A percentile compares a stretch with the other conserved stretches of the same genome.
These are phyloP conservation scores for Ceratosolen solmsi DNA, from an alignment of 1,140 invertebrate species.

Conservation along the genomic window DNA sequence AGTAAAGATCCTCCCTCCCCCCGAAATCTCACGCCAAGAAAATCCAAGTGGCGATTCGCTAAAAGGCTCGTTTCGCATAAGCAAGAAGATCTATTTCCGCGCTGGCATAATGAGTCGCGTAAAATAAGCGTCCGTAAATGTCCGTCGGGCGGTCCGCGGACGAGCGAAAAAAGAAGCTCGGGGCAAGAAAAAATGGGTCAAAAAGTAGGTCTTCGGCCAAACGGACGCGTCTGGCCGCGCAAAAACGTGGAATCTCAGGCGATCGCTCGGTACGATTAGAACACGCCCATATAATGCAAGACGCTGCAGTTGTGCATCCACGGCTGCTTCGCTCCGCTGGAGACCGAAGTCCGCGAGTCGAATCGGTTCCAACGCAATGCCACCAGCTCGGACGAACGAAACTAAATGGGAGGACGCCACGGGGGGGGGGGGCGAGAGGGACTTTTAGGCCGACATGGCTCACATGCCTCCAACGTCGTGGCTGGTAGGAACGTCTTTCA, in stretches of 20 bases:
- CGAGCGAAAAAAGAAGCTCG: not conserved
- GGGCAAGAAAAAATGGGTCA: not conserved
- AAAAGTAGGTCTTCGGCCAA: conserved; percentile 31
- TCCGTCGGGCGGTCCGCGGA: not conserved
- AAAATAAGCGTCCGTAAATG: conserved; percentile 17
- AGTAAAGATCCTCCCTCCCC: not conserved
- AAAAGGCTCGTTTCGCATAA: not conserved
- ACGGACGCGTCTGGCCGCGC: conserved; percentile 7
- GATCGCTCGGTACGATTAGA: conserved; percentile 35
- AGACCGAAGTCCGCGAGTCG: conserved; percentile 32
- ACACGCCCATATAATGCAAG: not conserved
- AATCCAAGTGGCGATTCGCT: not conserved
- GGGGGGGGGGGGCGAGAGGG: not conserved
- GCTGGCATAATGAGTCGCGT: not conserved
- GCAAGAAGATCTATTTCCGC: not conserved
- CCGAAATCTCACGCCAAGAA: not conserved
- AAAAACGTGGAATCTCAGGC: conserved; percentile 40
- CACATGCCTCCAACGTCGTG: not conserved
- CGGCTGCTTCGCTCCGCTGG: conserved; percentile 21
- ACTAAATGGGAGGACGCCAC: not conserved
- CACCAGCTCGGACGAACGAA: conserved; percentile 42
- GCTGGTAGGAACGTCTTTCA: not conserved
- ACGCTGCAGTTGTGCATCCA: too few species aligned
- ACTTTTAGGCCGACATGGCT: not conserved
- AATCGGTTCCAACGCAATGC: conserved; percentile 46